Base-by-base conservation (phyloP, 2,797 vertebrate genomes). In the Hipposideros larvatus region DNA sequence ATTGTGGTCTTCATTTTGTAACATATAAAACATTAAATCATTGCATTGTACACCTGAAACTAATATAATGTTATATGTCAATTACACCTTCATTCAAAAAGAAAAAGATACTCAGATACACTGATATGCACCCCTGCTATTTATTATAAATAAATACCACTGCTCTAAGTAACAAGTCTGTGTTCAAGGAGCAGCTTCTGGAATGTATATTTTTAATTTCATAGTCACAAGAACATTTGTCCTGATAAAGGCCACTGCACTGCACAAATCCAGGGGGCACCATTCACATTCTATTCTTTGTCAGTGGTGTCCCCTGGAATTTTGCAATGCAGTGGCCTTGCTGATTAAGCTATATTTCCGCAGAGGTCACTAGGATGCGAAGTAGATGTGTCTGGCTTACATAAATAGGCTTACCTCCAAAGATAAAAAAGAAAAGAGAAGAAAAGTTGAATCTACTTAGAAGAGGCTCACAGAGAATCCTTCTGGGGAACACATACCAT, bases 341-440 rank as follows among this genome's bases (percentile, higher is more conserved):
- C 73, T 70, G 59, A 79, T 22, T 7, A 43, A 83, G 71, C n/a
- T 77, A 0, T 53, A 8, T 75, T 82, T 95, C 41, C n/a, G 34
- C 21, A 11, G 71, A 94, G 59, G 94, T 96, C 94, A 66, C 66
- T 28, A n/a, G 59, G 55, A 46, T 48, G 63, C 37, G 59, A 84
- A 43, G 34, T 28, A 14, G 48, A 46, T 28, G 16, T 71, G 70
- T 11, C 51, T 61, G 37, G 77, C 83, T 86, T 71, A 57, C 41
- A 28, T n/a, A 65, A 79, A 37, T n/a, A 73, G 24, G 4, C 83
- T 75, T 16, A 37, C 71, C 48, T 87, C 43, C 51, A 4, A 82
- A 91, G 78, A 86, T 73, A 63, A 74, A 91, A 87, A 87, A 82
- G 31, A 66, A 65, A 68, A 84, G 53, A 80, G 43, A 59, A 94